Percentiles rank a stretch among this genome's conserved stretches.
Conservation (phyloP, 2,888 invertebrate species). For the Heliconius hortense region DNA sequence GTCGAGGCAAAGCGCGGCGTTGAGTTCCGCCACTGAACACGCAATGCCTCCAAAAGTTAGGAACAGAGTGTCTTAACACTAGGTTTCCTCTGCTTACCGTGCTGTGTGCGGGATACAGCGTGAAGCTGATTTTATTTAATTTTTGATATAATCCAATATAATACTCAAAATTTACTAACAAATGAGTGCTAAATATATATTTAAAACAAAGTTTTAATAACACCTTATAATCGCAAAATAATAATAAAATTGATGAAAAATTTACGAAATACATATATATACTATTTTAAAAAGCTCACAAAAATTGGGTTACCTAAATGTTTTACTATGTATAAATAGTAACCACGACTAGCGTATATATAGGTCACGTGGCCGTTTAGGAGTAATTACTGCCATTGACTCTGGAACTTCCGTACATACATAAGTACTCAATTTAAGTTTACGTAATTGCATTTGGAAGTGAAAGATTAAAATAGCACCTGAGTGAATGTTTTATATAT, state of each 20-base stretch:
- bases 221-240: too few species aligned
- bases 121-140: too few species aligned
- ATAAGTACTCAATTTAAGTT: conserved; percentile 19
- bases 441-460: conserved; percentile 4
- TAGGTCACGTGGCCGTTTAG: conserved; percentile 36
- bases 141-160: too few species aligned
- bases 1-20: too few species aligned
- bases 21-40: too few species aligned
- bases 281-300: not conserved
- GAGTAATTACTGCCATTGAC: conserved; percentile 33
- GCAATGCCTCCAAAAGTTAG: too few species aligned
- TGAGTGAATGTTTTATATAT: not conserved
- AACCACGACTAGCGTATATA: conserved; percentile 18
- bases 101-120: too few species aligned
- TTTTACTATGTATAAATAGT: conserved; percentile 7
- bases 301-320: conserved; percentile 2
- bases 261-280: not conserved
- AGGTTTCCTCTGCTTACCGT: too few species aligned
- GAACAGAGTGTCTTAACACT: too few species aligned
- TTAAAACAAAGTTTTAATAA: too few species aligned
- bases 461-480: not conserved
- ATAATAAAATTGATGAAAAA: not conserved
- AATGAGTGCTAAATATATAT: too few species aligned
- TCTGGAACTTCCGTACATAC: conserved; percentile 24
- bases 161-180: too few species aligned